phyloP scores from a whole-genome alignment of 1,140 invertebrate genomes.

The Drosophila azteca region DNA sequence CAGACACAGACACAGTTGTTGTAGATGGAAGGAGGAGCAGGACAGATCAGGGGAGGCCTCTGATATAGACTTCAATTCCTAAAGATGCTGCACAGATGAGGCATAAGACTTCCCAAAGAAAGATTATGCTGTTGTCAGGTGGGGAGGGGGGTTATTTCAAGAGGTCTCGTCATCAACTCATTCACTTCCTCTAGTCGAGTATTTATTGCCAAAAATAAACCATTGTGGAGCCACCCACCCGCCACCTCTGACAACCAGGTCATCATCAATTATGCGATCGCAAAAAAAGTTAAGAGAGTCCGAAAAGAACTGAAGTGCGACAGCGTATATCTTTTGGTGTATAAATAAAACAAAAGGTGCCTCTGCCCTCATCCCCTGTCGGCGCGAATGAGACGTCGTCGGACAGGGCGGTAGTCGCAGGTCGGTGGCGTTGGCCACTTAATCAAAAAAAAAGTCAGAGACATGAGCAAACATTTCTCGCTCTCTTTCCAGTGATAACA shows the following conservation, averaged over 20 bases:
- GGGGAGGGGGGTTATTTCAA: neutral
- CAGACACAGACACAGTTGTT: no score
- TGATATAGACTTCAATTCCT: slow-evolving; percentile 2
- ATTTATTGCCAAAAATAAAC: slow-evolving; percentile 47
- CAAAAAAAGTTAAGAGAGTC: slow-evolving; percentile 5
- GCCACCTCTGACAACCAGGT: slow-evolving; percentile 39
- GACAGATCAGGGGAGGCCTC: neutral
- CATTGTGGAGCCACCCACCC: slow-evolving; percentile 5
- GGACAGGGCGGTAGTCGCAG: slow-evolving; percentile 23
- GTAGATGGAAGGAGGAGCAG: neutral
- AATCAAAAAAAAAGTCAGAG: slow-evolving; percentile 63
- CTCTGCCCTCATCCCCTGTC: slow-evolving; percentile 1
- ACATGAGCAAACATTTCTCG: slow-evolving; percentile 75
- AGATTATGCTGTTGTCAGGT: neutral
- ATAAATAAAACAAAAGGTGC: slow-evolving; percentile 52
- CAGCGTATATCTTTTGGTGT: slow-evolving; percentile 53
- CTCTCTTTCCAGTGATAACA: slow-evolving; percentile 56
- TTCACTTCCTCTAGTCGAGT: neutral
- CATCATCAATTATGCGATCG: slow-evolving; percentile 69
- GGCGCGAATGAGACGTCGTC: no score
- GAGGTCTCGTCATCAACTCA: slow-evolving; percentile 13
- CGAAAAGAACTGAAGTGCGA: slow-evolving; percentile 47
- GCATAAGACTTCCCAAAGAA: neutral
- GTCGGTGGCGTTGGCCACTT: slow-evolving; percentile 60
- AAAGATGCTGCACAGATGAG: slow-evolving; percentile 1